These are phyloP conservation scores for Clamator glandarius DNA, from an alignment of 2,797 vertebrate species.

Conservation along the genomic window DNA sequence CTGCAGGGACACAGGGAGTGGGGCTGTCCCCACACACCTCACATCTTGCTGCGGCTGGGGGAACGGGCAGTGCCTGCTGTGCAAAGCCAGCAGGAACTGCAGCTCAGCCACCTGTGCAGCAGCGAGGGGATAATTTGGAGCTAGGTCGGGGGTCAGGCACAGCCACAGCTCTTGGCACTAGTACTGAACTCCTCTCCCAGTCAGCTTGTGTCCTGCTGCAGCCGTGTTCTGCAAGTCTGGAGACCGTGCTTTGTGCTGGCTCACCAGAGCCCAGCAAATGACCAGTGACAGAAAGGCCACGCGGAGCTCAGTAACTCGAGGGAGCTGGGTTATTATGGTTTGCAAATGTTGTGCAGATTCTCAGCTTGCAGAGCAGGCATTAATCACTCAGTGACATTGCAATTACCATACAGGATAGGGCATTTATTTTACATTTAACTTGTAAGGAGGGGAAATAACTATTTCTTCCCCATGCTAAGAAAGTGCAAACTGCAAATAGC, in stretches of 20 bases:
- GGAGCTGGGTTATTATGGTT: neutral
- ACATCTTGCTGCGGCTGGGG: fast-evolving
- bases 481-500: neutral
- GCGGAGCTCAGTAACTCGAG: neutral
- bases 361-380: neutral
- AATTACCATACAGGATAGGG: conserved; percentile 2
- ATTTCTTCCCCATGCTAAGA: neutral
- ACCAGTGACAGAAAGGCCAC: neutral
- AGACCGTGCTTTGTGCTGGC: neutral
- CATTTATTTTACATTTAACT: conserved; percentile 53
- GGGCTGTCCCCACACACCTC: fast-evolving
- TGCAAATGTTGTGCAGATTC: neutral
- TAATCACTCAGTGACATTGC: conserved; percentile 10
- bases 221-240: fast-evolving
- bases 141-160: fast-evolving
- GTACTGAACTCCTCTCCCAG: neutral
- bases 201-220: neutral
- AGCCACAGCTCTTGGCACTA: neutral
- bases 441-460: conserved; percentile 29
- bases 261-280: neutral
- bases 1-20: fast-evolving
- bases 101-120: fast-evolving
- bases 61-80: no score
- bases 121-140: neutral
- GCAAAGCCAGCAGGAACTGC: fast-evolving